A percentile compares a stretch with the other conserved stretches of the same genome.
phyloP scores from a whole-genome alignment of 2,113 vertebrate species.

The Psammodynastes pulverulentus region DNA sequence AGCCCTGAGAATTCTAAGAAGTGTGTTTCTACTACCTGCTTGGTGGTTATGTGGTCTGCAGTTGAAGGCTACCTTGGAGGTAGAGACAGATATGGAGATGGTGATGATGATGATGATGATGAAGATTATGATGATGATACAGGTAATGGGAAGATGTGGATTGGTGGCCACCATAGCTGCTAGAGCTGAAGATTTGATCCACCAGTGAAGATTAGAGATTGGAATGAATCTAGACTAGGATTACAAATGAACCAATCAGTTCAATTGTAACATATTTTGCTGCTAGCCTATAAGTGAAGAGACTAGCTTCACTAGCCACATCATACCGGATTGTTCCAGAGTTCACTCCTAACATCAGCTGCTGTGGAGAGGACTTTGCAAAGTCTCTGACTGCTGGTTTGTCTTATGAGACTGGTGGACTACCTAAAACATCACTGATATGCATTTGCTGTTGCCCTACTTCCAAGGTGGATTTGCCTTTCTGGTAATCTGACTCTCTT shows the following conservation, averaged over 20 bases:
- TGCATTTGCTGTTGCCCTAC: neutral
- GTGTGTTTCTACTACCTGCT: neutral
- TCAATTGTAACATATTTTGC: no score
- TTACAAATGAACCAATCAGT: neutral
- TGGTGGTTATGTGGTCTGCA: neutral
- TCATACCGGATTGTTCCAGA: neutral
- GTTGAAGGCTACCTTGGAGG: neutral
- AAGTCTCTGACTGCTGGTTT: neutral
- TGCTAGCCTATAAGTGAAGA: neutral
- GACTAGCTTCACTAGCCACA: no score
- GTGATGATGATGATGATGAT: no score
- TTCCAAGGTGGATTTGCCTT: neutral
- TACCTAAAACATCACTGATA: neutral
- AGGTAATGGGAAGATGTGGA: neutral
- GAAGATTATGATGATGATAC: neutral
- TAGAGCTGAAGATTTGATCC: neutral
- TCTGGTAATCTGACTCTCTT: neutral
- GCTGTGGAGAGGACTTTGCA: neutral
- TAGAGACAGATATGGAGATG: neutral
- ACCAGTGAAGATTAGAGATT: neutral
- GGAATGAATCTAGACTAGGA: neutral
- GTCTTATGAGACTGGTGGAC: neutral
- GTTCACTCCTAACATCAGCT: neutral
- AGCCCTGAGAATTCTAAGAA: neutral
- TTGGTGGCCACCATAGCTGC: neutral